phyloP scores from a whole-genome alignment of 2,888 invertebrate genomes.

The Aromia moschata region DNA sequence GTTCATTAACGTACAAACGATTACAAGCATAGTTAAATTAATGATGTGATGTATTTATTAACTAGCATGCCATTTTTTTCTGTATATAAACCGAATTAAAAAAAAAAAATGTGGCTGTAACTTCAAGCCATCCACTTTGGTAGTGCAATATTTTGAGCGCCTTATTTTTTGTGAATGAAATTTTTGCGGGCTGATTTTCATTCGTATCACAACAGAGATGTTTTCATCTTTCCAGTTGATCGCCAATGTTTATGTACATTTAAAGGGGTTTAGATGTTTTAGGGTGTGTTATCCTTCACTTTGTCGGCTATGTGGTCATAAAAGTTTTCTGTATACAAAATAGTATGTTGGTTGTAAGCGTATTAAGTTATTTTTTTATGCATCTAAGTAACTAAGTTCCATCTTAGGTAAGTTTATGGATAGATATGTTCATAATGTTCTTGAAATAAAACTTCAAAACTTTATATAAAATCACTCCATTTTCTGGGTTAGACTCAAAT shows the following conservation, averaged over 20 bases:
- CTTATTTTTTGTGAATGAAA: constrained; percentile 5
- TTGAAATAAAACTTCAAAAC: no score
- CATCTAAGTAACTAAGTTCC: neutral
- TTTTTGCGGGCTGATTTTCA: neutral
- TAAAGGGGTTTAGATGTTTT: constrained; percentile 10
- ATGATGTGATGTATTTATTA: constrained; percentile 38
- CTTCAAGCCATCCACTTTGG: constrained; percentile 44
- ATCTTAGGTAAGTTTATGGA: neutral
- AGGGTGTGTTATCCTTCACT: constrained; percentile 1
- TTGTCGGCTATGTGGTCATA: no score
- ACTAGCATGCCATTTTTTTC: constrained; percentile 32
- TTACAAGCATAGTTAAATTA: constrained; percentile 25
- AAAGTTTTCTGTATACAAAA: no score
- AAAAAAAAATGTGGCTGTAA: constrained; percentile 46
- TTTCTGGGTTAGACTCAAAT: neutral
- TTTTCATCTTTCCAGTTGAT: constrained; percentile 3
- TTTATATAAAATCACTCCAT: neutral
- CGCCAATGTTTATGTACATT: constrained; percentile 2
- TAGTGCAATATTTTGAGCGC: constrained; percentile 48
- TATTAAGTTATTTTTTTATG: neutral
- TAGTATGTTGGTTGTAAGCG: no score
- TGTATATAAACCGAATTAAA: constrained; percentile 43
- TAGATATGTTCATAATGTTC: neutral
- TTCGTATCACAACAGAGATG: neutral
- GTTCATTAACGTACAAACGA: constrained; percentile 28